Conservation (phyloP, 2,113 vertebrate genomes). For the Ibidorhyncha struthersii region DNA sequence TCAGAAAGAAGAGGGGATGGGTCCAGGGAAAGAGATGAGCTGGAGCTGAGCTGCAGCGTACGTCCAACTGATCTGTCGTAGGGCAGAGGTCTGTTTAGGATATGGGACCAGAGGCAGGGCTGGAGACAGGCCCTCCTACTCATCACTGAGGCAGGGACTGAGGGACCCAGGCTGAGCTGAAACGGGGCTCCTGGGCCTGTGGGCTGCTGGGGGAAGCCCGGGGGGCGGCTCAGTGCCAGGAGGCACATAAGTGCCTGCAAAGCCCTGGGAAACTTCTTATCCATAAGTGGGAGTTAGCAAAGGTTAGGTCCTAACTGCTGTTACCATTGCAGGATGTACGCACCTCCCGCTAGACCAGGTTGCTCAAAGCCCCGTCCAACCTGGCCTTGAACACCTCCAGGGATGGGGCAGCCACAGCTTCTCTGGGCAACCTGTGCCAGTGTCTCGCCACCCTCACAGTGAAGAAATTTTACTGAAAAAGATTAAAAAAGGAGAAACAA, state of each 20-base stretch:
- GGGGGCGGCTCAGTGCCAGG: background rate
- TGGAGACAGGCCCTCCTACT: no score
- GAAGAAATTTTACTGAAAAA: background rate
- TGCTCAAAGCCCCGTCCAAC: background rate
- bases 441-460: background rate
- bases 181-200: background rate
- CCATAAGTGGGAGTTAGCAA: background rate
- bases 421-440: background rate
- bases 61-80: rapidly evolving
- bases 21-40: background rate
- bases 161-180: background rate
- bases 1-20: background rate
- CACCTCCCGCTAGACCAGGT: background rate
- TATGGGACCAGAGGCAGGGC: background rate
- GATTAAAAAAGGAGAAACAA: background rate
- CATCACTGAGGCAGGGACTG: no score
- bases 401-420: background rate
- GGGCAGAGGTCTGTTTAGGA: background rate
- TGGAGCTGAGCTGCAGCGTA: background rate
- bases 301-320: background rate
- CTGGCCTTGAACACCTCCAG: background rate
- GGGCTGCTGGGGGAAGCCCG: background rate
- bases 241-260: background rate
- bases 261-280: no score
- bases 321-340: background rate